Conservation (phyloP, 2,113 vertebrate genomes). For the Hippocampus mohnikei region DNA sequence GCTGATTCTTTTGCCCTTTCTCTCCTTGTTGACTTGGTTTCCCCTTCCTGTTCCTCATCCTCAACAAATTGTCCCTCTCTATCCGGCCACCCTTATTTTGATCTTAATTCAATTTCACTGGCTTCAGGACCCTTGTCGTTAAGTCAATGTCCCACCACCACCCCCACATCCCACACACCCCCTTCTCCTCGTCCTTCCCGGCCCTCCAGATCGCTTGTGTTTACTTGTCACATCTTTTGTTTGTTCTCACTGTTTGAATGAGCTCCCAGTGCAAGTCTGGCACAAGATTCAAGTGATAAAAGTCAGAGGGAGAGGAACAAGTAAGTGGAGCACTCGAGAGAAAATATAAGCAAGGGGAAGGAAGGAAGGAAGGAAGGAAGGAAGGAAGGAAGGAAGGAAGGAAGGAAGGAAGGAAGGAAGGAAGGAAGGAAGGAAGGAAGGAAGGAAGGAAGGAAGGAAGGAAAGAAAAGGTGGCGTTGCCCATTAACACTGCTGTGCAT, state of each 20-base stretch:
- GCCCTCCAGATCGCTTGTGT: conserved; percentile 13
- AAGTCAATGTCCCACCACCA: conserved; percentile 30
- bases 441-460: too few species aligned
- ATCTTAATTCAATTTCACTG: conserved; percentile 12
- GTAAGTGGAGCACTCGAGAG: neutral
- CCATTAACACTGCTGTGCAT: too few species aligned
- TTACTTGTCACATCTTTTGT: conserved; percentile 22
- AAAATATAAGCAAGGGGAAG: neutral
- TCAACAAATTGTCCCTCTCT: neutral
- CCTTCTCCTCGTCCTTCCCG: neutral
- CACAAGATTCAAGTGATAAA: neutral
- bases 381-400: neutral
- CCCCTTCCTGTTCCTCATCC: too few species aligned
- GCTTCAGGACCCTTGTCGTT: conserved; percentile 37
- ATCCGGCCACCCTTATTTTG: neutral
- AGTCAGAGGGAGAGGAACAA: conserved; percentile 1
- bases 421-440: too few species aligned
- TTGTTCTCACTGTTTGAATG: neutral
- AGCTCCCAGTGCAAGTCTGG: conserved; percentile 15
- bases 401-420: too few species aligned
- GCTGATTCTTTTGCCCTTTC: neutral
- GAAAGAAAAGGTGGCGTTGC: too few species aligned
- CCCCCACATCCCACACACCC: conserved; percentile 5
- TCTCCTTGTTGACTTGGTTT: too few species aligned
- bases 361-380: neutral